phyloP scores from a whole-genome alignment of 2,113 vertebrate genomes.

The Rissa tridactyla region DNA sequence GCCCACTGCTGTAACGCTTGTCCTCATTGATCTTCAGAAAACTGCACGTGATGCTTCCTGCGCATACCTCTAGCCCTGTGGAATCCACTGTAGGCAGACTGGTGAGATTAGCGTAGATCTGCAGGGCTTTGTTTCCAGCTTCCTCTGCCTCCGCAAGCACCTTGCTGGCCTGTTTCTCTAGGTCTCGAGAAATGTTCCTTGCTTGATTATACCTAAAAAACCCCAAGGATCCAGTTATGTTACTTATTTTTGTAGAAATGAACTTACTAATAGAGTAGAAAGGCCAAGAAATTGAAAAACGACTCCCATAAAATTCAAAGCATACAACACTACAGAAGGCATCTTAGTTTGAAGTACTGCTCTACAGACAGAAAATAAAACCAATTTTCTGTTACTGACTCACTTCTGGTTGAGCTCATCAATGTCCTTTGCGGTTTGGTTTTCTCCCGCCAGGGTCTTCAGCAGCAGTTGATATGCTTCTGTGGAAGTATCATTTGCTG shows the following conservation, averaged over 20 bases:
- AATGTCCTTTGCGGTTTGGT: constrained; percentile 84
- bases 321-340: neutral
- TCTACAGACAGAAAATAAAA: neutral
- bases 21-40: neutral
- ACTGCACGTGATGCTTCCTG: neutral
- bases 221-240: neutral
- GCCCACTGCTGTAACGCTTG: no score
- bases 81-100: constrained; percentile 84
- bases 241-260: neutral
- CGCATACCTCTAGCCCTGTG: constrained; percentile 81
- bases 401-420: constrained; percentile 93
- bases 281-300: neutral
- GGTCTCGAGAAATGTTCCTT: constrained; percentile 87
- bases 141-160: constrained; percentile 88
- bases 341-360: neutral
- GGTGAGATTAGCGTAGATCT: constrained; percentile 92
- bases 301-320: neutral
- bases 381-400: constrained; percentile 42
- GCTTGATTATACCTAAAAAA: constrained; percentile 87
- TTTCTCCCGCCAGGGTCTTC: constrained; percentile 87
- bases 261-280: neutral
- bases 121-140: constrained; percentile 86
- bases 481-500: constrained; percentile 91
- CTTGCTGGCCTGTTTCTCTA: constrained; percentile 90
- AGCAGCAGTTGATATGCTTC: constrained; percentile 89